These are phyloP conservation scores for Zeugodacus cucurbitae DNA, from an alignment of 1,140 invertebrate genomes.

Conservation along the genomic window DNA sequence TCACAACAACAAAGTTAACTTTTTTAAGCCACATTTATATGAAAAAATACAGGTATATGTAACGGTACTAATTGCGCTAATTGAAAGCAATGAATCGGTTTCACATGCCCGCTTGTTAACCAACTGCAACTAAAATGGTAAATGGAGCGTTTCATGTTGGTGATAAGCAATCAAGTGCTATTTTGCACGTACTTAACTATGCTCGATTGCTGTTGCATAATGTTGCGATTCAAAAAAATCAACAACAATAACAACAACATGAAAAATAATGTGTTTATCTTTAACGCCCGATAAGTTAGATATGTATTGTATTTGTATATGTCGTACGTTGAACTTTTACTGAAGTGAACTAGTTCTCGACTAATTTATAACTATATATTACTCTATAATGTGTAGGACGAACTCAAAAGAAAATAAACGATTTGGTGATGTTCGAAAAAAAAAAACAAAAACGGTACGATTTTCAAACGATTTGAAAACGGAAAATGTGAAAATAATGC, in stretches of 20 bases:
- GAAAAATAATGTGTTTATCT: neutral
- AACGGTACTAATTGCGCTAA: neutral
- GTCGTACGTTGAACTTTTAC: no score
- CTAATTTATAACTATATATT: no score
- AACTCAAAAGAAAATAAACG: no score
- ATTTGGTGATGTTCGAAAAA: no score
- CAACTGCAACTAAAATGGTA: neutral
- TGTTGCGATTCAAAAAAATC: neutral
- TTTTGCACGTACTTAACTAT: neutral
- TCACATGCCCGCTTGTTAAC: neutral
- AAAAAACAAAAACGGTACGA: no score
- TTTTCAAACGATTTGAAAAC: no score
- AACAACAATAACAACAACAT: no score
- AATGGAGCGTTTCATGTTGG: slow-evolving; percentile 16
- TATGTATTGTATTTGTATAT: no score
- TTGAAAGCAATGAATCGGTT: slow-evolving; percentile 15
- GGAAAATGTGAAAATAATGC: no score
- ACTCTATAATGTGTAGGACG: no score
- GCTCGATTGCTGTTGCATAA: neutral
- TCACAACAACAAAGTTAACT: neutral
- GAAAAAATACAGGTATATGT: neutral
- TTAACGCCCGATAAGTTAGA: neutral
- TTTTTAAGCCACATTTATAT: no score
- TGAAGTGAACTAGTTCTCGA: no score
- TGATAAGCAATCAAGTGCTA: slow-evolving; percentile 18